phyloP scores from a whole-genome alignment of 2,888 invertebrate species.

The Helobdella robusta region DNA sequence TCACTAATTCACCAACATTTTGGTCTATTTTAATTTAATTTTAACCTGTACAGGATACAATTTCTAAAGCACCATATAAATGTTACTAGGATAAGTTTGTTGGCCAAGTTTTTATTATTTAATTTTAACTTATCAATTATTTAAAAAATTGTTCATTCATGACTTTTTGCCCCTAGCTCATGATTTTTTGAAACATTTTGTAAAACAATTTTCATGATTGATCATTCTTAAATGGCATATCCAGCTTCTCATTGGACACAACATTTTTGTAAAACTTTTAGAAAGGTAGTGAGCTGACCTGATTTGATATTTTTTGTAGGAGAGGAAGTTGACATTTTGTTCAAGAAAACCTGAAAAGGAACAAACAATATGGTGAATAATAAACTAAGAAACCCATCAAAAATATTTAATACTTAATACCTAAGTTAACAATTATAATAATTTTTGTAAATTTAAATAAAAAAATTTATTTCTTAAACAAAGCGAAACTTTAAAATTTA shows the following conservation, averaged over 20 bases:
- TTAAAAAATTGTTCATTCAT: background rate
- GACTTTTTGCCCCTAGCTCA: background rate
- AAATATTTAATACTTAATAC: background rate
- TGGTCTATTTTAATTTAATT: too few species aligned
- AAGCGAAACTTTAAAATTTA: background rate
- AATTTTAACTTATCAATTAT: background rate
- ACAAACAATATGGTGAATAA: background rate
- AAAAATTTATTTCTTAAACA: background rate
- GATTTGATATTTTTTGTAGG: constrained; percentile 20
- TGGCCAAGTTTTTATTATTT: background rate
- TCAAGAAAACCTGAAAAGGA: constrained; percentile 16
- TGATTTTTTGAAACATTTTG: background rate
- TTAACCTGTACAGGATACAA: background rate
- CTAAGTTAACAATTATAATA: background rate
- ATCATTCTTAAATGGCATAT: too few species aligned
- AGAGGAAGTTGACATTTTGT: constrained; percentile 22
- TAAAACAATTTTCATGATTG: too few species aligned
- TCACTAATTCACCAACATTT: too few species aligned
- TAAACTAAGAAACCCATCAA: background rate
- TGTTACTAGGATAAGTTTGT: background rate
- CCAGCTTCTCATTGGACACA: too few species aligned
- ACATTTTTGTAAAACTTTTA: too few species aligned
- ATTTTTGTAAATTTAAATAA: background rate
- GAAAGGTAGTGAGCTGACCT: too few species aligned
- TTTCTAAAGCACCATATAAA: background rate